phyloP scores from a whole-genome alignment of 2,888 invertebrate species.

The Dexiosoma caninum region DNA sequence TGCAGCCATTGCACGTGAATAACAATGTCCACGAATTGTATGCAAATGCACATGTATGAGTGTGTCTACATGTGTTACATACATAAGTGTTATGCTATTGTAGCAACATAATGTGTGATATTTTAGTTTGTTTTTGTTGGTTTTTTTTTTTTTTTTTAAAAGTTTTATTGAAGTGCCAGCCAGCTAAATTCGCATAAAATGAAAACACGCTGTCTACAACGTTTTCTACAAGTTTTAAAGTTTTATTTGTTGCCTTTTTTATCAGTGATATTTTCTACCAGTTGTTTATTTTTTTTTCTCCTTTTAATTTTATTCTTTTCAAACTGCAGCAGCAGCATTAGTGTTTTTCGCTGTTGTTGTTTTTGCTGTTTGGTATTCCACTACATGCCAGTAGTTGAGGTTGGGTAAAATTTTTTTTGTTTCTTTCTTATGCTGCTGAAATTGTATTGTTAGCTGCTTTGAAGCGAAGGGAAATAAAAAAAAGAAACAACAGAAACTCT shows the following conservation, averaged over 20 bases:
- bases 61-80: not conserved
- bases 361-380: conserved; percentile 49
- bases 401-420: conserved; percentile 11
- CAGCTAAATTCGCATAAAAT: conserved; percentile 77
- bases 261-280: conserved; percentile 27
- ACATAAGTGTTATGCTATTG: conserved; percentile 22
- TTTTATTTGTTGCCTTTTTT: conserved; percentile 64
- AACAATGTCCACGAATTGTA: conserved; percentile 41
- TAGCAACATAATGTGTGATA: conserved; percentile 19
- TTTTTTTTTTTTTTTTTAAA: not conserved
- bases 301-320: conserved; percentile 2
- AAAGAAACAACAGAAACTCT: conserved; percentile 1
- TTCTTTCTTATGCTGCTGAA: not conserved
- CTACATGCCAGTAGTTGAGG: conserved; percentile 50
- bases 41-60: not conserved
- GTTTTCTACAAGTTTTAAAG: conserved; percentile 75
- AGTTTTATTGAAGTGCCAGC: conserved; percentile 74
- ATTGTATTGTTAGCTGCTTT: conserved; percentile 40
- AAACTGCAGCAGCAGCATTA: conserved; percentile 22
- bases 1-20: conserved; percentile 28
- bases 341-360: conserved; percentile 1
- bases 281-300: conserved; percentile 39
- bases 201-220: conserved; percentile 77
- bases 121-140: not conserved
- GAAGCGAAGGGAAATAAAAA: not conserved